Percentiles rank a stretch among this genome's conserved stretches.
These are phyloP conservation scores for Liopterus haemorrhoidalis DNA, from an alignment of 2,888 invertebrate genomes.

Conservation along the genomic window DNA sequence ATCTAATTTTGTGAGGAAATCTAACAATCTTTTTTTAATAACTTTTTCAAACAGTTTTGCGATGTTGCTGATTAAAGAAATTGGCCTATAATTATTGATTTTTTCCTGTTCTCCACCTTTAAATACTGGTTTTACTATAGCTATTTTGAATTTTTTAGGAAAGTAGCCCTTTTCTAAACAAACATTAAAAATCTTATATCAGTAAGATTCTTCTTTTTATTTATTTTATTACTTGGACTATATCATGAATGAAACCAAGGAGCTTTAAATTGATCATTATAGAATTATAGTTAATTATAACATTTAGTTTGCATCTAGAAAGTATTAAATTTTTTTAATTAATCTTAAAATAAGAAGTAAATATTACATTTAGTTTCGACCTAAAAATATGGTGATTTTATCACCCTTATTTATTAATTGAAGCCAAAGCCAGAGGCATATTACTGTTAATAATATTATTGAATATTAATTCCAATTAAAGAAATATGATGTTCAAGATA, in stretches of 20 bases:
- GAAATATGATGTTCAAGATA: conserved; percentile 50
- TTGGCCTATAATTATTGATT: no score
- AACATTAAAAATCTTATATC: no score
- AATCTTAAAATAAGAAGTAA: conserved; percentile 47
- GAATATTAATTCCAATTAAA: conserved; percentile 53
- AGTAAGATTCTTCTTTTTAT: conserved; percentile 44
- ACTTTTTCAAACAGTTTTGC: no score
- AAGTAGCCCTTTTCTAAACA: no score
- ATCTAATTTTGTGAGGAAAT: no score
- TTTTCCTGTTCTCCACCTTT: no score
- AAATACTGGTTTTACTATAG: no score
- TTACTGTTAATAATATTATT: conserved; percentile 62
- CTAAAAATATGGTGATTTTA: conserved; percentile 43
- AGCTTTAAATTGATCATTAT: conserved; percentile 51
- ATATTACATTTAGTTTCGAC: conserved; percentile 51
- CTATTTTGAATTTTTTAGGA: no score
- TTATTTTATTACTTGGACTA: conserved; percentile 49
- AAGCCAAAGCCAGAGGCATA: conserved; percentile 54
- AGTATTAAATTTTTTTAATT: conserved; percentile 41
- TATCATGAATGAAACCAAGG: conserved; percentile 52
- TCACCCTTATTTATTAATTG: conserved; percentile 49
- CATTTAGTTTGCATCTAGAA: conserved; percentile 50
- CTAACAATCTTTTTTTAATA: no score
- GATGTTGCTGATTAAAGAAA: no score
- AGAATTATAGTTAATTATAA: conserved; percentile 48